Conservation (phyloP, 1,140 invertebrate species). For the Scaptomyza montana region DNA sequence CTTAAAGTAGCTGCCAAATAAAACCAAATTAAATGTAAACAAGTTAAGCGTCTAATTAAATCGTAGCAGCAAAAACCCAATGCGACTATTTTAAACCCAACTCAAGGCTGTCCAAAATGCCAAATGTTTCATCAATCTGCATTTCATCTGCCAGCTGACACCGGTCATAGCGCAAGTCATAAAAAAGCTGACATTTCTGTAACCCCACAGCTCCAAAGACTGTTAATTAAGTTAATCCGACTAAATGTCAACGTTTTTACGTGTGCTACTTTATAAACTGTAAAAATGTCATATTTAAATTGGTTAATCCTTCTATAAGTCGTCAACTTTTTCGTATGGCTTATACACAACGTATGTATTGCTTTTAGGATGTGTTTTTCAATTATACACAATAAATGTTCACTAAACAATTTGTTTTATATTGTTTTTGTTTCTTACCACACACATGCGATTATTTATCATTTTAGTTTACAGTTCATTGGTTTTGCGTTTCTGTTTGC, state of each 20-base stretch:
- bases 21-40: slow-evolving; percentile 75
- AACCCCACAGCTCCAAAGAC: not conserved
- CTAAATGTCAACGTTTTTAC: slow-evolving; percentile 35
- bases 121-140: slow-evolving; percentile 66
- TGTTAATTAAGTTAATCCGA: slow-evolving; percentile 74
- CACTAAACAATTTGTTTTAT: slow-evolving; percentile 10
- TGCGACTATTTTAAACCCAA: slow-evolving; percentile 22
- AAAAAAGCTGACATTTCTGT: slow-evolving; percentile 17
- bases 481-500: slow-evolving; percentile 33
- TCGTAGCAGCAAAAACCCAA: slow-evolving; percentile 39
- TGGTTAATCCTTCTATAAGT: slow-evolving; percentile 38
- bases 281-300: slow-evolving; percentile 58
- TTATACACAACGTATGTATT: slow-evolving; percentile 11
- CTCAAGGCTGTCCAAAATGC: slow-evolving; percentile 57
- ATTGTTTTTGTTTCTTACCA: not conserved
- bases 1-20: slow-evolving; percentile 72
- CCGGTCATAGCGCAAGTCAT: slow-evolving; percentile 29
- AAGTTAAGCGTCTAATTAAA: slow-evolving; percentile 78
- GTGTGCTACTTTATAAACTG: slow-evolving; percentile 58
- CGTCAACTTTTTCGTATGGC: slow-evolving; percentile 10
- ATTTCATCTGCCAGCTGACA: slow-evolving; percentile 2
- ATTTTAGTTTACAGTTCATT: slow-evolving; percentile 43
- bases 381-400: slow-evolving; percentile 11
- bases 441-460: slow-evolving; percentile 11
- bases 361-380: not conserved